These are phyloP conservation scores for Dendroctonus ponderosae DNA, from an alignment of 1,140 invertebrate genomes.

Conservation along the genomic window DNA sequence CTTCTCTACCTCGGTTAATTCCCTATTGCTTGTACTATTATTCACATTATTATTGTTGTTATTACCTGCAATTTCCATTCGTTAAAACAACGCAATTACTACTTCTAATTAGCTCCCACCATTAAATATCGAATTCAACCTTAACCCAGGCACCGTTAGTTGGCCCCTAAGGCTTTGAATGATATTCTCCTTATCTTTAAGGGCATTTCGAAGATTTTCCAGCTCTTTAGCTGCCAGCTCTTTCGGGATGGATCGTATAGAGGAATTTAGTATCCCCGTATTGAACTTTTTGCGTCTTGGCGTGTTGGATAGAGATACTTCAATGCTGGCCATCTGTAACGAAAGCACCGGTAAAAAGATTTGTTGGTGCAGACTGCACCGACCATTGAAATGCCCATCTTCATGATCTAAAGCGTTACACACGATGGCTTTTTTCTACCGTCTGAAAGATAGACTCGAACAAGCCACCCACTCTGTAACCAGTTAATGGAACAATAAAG, in stretches of 20 bases:
- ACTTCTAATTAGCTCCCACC: conserved; percentile 10
- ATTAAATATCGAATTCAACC: conserved; percentile 39
- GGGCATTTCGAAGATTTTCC: conserved; percentile 67
- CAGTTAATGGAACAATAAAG: conserved; percentile 14
- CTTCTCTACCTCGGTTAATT: conserved; percentile 58
- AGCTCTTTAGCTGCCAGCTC: conserved; percentile 56
- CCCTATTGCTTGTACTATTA: conserved; percentile 39
- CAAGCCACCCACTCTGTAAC: conserved; percentile 13
- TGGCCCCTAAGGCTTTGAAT: conserved; percentile 66
- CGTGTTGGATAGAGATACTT: conserved; percentile 72
- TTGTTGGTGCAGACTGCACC: conserved; percentile 3
- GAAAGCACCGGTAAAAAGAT: neutral
- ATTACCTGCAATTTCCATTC: conserved; percentile 11
- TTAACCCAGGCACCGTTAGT: conserved; percentile 48
- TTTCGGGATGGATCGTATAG: conserved; percentile 54
- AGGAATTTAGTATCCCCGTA: conserved; percentile 41
- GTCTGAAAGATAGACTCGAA: conserved; percentile 1
- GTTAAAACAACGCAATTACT: neutral
- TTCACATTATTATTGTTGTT: conserved; percentile 30
- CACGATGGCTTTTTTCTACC: conserved; percentile 3
- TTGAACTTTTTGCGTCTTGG: conserved; percentile 58
- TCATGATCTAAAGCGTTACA: conserved; percentile 10
- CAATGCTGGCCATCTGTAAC: conserved; percentile 79
- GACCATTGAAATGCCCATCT: conserved; percentile 1
- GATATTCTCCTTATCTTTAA: conserved; percentile 78